These are phyloP conservation scores for Agrochola macilenta DNA, from an alignment of 2,888 invertebrate genomes.

Conservation along the genomic window DNA sequence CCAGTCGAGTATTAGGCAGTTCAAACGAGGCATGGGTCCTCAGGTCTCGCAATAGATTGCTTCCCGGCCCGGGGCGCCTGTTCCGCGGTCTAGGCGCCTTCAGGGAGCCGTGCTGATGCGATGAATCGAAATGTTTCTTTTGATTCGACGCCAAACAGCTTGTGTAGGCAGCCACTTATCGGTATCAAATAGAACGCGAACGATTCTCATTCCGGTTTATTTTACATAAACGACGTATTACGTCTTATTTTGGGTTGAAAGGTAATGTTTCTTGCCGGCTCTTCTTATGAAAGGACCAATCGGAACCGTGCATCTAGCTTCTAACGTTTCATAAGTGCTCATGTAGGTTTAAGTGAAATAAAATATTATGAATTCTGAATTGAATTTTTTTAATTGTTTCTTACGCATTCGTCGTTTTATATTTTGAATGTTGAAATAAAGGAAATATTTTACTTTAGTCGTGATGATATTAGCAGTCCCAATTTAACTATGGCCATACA, in stretches of 20 bases:
- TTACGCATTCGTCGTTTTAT: constrained; percentile 16
- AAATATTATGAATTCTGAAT: too few relatives aligned
- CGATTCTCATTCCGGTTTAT: constrained; percentile 33
- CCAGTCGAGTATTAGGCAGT: constrained; percentile 36
- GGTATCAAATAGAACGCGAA: constrained; percentile 48
- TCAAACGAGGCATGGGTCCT: constrained; percentile 65
- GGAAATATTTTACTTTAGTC: neutral
- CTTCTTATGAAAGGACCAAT: too few relatives aligned
- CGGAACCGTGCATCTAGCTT: too few relatives aligned
- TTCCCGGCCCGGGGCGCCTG: constrained; percentile 69
- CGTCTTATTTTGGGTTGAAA: constrained; percentile 35
- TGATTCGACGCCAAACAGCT: constrained; percentile 66
- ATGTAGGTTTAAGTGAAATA: too few relatives aligned
- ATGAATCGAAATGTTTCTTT: constrained; percentile 71
- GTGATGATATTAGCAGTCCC: neutral
- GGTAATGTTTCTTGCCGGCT: constrained; percentile 3
- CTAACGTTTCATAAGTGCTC: too few relatives aligned
- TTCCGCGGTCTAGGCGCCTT: constrained; percentile 54
- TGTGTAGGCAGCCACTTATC: constrained; percentile 54
- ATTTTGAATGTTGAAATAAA: neutral
- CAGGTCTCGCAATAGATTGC: constrained; percentile 73
- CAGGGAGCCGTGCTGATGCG: constrained; percentile 68
- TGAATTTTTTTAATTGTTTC: neutral
- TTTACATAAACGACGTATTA: constrained; percentile 43
- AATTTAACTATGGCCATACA: neutral